Evolutionary conservation across 2,888 invertebrate genomes (phyloP).

Genomic region (Nineta flava): DNA sequence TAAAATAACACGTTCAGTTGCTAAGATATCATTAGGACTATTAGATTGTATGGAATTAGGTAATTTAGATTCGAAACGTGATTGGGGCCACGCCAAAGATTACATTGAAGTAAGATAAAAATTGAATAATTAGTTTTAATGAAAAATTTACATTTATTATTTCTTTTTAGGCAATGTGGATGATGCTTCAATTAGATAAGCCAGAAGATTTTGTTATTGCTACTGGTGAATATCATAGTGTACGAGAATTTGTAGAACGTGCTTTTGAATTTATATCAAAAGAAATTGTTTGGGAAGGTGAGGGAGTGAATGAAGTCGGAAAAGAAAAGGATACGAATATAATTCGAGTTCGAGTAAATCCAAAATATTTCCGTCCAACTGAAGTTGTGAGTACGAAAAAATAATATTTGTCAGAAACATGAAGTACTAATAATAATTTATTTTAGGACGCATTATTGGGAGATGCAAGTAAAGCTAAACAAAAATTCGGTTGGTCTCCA

Average conservation of each 20-base stretch:
- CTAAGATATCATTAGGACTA: conserved; percentile 84
- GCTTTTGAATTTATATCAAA: conserved; percentile 73
- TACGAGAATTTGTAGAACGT: conserved; percentile 87
- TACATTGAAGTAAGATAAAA: conserved; percentile 63
- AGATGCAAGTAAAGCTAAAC: conserved; percentile 83
- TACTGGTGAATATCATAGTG: conserved; percentile 88
- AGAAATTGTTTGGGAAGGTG: conserved; percentile 76
- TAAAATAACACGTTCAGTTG: conserved; percentile 93
- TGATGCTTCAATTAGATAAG: conserved; percentile 85
- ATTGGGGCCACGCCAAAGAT: conserved; percentile 97
- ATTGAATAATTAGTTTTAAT: neutral
- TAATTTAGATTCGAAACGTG: conserved; percentile 86
- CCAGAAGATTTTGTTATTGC: conserved; percentile 97
- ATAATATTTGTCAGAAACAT: neutral
- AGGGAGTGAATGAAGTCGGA: conserved; percentile 68
- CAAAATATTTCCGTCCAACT: conserved; percentile 91
- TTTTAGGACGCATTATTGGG: conserved; percentile 72
- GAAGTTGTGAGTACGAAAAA: conserved; percentile 64
- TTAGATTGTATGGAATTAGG: conserved; percentile 79
- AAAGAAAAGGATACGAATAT: conserved; percentile 49
- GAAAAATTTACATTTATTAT: conserved; percentile 7
- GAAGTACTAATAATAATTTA: neutral
- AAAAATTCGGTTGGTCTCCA: conserved; percentile 76
- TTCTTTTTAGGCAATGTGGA: conserved; percentile 82
- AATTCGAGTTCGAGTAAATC: conserved; percentile 75